phyloP scores from a whole-genome alignment of 2,113 vertebrate genomes.

The Percina caprodes region DNA sequence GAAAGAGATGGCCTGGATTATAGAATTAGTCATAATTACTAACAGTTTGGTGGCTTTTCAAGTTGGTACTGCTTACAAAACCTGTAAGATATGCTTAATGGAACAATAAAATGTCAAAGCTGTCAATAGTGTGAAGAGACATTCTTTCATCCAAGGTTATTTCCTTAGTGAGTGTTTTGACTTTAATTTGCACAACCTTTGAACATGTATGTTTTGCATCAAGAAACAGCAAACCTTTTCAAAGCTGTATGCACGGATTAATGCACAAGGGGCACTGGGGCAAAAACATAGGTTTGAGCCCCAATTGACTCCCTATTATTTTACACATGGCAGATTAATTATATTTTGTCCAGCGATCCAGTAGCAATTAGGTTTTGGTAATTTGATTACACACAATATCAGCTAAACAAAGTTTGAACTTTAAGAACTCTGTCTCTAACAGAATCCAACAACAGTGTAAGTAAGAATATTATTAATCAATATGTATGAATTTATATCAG shows the following conservation, averaged over 20 bases:
- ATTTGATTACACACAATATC: neutral
- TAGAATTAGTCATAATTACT: conserved; percentile 69
- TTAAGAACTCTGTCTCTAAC: neutral
- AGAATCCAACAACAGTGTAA: neutral
- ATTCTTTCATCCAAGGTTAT: neutral
- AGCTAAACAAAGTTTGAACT: neutral
- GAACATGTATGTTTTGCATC: neutral
- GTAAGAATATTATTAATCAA: neutral
- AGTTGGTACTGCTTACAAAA: conserved; percentile 66
- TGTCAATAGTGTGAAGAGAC: conserved; percentile 46
- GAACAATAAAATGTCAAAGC: conserved; percentile 75
- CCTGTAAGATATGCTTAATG: conserved; percentile 72
- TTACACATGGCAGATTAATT: neutral
- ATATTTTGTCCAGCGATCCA: neutral
- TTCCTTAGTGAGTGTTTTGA: neutral
- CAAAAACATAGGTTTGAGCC: neutral
- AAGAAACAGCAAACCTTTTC: neutral
- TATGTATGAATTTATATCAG: neutral
- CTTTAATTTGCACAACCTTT: neutral
- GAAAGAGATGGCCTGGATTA: conserved; percentile 40
- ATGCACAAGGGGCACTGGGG: neutral
- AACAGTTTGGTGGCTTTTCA: conserved; percentile 70
- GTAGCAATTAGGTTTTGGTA: neutral
- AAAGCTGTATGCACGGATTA: neutral
- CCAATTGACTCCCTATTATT: neutral